These are phyloP conservation scores for Seira ritae DNA, from an alignment of 2,888 invertebrate genomes.

Conservation along the genomic window DNA sequence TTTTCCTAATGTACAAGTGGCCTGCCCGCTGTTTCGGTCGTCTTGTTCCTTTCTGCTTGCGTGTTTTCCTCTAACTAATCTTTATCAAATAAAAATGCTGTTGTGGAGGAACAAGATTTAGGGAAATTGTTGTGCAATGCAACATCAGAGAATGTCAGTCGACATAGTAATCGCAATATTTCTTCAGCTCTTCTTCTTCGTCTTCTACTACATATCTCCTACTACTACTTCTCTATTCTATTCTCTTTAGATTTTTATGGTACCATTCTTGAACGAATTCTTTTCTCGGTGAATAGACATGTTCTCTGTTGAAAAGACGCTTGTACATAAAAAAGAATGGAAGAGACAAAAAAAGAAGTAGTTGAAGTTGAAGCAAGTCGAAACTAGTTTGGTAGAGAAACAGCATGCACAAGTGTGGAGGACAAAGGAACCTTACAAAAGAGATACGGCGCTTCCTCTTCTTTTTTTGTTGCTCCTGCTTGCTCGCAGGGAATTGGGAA, in stretches of 20 bases:
- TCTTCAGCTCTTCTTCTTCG: not conserved
- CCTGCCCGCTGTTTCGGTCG: constrained; percentile 54
- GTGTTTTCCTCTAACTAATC: constrained; percentile 32
- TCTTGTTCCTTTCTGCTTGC: constrained; percentile 51
- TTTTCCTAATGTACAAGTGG: constrained; percentile 2
- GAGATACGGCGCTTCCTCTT: not conserved
- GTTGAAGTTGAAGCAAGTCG: constrained; percentile 1
- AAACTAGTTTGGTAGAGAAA: constrained; percentile 3
- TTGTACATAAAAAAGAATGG: not conserved
- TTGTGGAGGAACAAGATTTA: not conserved
- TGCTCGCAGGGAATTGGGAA: constrained; percentile 16
- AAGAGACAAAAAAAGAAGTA: not conserved
- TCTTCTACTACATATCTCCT: not conserved
- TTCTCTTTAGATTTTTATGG: constrained; percentile 9
- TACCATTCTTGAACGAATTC: not conserved
- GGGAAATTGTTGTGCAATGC: constrained; percentile 8
- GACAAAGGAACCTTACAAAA: not conserved
- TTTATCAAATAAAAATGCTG: not conserved
- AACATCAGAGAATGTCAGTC: constrained; percentile 7
- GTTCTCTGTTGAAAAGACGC: not conserved
- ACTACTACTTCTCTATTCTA: not conserved
- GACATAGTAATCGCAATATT: not conserved
- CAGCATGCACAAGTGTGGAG: constrained; percentile 18
- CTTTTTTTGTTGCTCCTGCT: not conserved
- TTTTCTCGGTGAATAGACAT: constrained; percentile 3